These are phyloP conservation scores for Ahaetulla prasina DNA, from an alignment of 2,113 vertebrate species.

Conservation along the genomic window DNA sequence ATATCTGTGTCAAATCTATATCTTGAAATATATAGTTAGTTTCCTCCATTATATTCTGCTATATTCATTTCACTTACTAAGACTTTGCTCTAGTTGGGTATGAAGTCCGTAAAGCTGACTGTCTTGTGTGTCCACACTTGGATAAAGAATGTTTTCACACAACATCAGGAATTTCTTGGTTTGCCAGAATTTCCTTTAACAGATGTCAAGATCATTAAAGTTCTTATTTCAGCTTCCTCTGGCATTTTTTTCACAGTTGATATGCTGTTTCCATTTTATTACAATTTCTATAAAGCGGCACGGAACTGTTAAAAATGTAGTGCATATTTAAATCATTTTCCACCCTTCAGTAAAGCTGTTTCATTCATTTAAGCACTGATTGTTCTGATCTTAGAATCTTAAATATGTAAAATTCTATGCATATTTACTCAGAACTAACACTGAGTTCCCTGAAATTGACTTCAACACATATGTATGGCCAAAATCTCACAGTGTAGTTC, in stretches of 20 bases:
- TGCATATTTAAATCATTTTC: conserved; percentile 43
- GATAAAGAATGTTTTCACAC: not conserved
- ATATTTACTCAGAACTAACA: not conserved
- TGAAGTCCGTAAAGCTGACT: not conserved
- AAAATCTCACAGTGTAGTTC: not conserved
- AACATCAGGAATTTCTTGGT: not conserved
- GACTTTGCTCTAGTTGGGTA: not conserved
- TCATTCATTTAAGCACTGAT: not conserved
- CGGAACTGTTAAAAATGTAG: conserved; percentile 45
- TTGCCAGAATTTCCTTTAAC: not conserved
- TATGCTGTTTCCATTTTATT: conserved; percentile 53
- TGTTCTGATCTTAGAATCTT: conserved; percentile 17
- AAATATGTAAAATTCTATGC: not conserved
- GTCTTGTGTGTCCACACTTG: not conserved
- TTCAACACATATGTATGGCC: not conserved
- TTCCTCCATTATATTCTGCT: not conserved
- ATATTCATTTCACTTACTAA: not conserved
- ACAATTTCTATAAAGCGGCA: conserved; percentile 35
- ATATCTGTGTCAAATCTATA: not conserved
- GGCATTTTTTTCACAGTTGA: conserved; percentile 58
- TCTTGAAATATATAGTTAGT: not conserved
- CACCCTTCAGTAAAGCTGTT: conserved; percentile 1
- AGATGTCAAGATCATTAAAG: not conserved
- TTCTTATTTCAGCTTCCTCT: conserved; percentile 32
- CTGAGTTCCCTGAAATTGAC: too few species aligned